Evolutionary conservation across 2,888 invertebrate species (phyloP).

Genomic region (Junonia oenone): DNA sequence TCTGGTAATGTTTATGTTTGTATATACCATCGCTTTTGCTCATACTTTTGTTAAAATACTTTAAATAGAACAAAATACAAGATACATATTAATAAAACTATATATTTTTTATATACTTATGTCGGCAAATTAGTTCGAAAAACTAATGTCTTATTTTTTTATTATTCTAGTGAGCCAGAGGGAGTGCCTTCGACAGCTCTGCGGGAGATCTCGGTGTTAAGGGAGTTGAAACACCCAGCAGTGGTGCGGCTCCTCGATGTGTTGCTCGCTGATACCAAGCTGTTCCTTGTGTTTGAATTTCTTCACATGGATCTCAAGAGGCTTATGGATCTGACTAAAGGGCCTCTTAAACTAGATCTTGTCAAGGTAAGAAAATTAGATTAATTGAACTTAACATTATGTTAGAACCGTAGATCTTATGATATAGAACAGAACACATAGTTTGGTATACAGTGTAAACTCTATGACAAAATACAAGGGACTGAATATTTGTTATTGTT

Average conservation of each 20-base stretch:
- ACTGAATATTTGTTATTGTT: too few relatives aligned
- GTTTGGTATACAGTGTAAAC: too few relatives aligned
- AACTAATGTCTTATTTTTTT: background rate
- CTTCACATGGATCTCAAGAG: constrained; percentile 95
- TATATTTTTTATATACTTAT: too few relatives aligned
- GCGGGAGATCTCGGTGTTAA: constrained; percentile 95
- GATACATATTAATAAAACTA: too few relatives aligned
- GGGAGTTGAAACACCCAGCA: constrained; percentile 92
- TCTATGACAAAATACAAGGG: too few relatives aligned
- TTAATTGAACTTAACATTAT: background rate
- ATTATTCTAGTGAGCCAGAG: constrained; percentile 88
- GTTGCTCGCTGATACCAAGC: constrained; percentile 89
- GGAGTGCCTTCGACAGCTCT: constrained; percentile 98
- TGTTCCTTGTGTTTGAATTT: constrained; percentile 97
- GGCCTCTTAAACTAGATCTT: constrained; percentile 80
- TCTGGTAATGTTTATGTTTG: too few relatives aligned
- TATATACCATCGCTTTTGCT: too few relatives aligned
- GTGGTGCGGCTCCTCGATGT: constrained; percentile 95
- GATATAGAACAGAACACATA: too few relatives aligned
- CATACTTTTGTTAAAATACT: too few relatives aligned
- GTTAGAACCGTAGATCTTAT: too few relatives aligned
- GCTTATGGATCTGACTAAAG: constrained; percentile 86
- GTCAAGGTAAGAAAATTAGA: constrained; percentile 78
- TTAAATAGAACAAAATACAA: too few relatives aligned
- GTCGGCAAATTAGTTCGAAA: background rate